phyloP scores from a whole-genome alignment of 2,797 vertebrate genomes.

The Coregonus ussuriensis region DNA sequence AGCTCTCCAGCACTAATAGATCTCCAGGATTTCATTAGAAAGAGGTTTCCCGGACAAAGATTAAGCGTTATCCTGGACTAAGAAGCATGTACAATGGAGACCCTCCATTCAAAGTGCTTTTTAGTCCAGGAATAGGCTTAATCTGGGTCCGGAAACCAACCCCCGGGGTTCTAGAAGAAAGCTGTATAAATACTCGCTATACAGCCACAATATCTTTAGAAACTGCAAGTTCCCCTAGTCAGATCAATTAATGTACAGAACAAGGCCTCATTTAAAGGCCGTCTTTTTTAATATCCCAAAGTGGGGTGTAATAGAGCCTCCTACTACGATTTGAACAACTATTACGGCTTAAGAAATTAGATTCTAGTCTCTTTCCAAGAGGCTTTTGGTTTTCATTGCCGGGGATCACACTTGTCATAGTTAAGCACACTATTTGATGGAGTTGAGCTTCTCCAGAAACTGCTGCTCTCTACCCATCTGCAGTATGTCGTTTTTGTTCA shows the following conservation, averaged over 20 bases:
- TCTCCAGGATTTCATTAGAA: conserved; percentile 8
- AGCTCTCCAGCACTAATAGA: conserved; percentile 33
- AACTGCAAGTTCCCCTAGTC: conserved; percentile 42
- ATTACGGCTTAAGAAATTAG: conserved; percentile 22
- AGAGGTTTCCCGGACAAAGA: background rate
- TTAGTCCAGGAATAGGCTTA: too few species aligned
- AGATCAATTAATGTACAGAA: conserved; percentile 43
- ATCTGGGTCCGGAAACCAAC: too few species aligned
- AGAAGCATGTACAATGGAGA: background rate
- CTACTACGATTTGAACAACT: conserved; percentile 18
- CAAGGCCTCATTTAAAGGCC: background rate
- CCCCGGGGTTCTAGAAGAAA: background rate
- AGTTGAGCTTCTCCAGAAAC: conserved; percentile 14
- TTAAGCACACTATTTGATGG: conserved; percentile 1
- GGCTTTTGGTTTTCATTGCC: background rate
- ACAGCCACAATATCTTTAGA: background rate
- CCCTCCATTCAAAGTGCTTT: too few species aligned
- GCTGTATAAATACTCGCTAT: background rate
- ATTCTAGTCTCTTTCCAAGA: conserved; percentile 13
- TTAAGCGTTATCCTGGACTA: background rate
- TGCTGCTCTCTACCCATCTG: background rate
- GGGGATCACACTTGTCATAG: background rate
- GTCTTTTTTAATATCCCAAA: conserved; percentile 13
- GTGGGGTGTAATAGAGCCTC: conserved; percentile 40
- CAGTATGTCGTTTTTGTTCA: background rate